Evolutionary conservation across 2,113 vertebrate species (phyloP).

Genomic region (Melospiza georgiana): DNA sequence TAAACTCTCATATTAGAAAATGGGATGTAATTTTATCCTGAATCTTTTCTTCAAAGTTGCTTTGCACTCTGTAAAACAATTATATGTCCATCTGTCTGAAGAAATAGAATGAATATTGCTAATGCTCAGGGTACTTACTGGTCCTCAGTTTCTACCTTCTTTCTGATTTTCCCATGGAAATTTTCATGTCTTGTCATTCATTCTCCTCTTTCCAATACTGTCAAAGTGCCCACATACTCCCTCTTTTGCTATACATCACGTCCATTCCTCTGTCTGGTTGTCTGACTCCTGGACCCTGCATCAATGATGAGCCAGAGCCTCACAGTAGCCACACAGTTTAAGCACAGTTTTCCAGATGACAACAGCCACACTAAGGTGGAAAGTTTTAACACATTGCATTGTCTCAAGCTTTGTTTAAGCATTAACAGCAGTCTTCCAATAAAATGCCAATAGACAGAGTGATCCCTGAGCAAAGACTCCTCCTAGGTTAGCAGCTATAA

Average conservation of each 20-base stretch:
- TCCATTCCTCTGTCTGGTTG: not conserved
- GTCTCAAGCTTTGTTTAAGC: not conserved
- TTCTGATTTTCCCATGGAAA: not conserved
- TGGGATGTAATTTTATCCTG: not conserved
- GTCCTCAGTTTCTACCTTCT: not conserved
- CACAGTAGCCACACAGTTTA: rapidly evolving
- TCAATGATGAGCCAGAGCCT: not conserved
- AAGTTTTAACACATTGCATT: not conserved
- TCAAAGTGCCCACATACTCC: not conserved
- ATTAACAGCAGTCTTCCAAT: not conserved
- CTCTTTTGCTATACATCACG: not conserved
- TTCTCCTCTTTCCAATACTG: not conserved
- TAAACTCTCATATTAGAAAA: not conserved
- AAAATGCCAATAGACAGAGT: not conserved
- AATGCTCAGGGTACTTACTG: not conserved
- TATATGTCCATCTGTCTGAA: not conserved
- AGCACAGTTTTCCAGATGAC: not conserved
- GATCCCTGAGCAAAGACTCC: not conserved
- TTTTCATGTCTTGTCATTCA: not conserved
- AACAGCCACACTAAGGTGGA: not conserved
- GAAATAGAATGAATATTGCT: not conserved
- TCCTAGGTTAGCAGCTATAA: not conserved
- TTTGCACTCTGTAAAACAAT: not conserved
- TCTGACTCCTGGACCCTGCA: not conserved
- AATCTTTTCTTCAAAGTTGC: not conserved